Conservation (phyloP, 2,888 invertebrate genomes). For the Scrobipalpa atriplicella region DNA sequence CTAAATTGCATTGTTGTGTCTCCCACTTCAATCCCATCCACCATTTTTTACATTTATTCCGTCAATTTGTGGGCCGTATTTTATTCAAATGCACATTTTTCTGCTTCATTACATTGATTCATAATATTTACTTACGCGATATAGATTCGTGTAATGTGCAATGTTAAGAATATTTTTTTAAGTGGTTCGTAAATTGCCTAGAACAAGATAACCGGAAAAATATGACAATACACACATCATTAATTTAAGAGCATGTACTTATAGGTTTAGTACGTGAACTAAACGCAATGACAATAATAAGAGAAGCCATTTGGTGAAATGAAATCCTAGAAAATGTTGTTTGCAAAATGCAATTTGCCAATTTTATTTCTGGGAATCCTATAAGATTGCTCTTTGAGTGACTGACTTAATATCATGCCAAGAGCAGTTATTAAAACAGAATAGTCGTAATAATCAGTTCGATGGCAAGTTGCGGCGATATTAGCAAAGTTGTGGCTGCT, state of each 20-base stretch:
- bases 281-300: too few species aligned
- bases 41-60: slow-evolving; percentile 21
- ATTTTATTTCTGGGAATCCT: too few species aligned
- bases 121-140: neutral
- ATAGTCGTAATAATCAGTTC: neutral
- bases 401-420: too few species aligned
- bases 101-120: neutral
- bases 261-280: too few species aligned
- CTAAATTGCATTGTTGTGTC: slow-evolving; percentile 63
- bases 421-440: neutral
- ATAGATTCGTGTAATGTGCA: neutral
- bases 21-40: slow-evolving; percentile 23
- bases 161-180: neutral
- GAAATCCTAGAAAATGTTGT: too few species aligned
- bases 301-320: too few species aligned
- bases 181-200: neutral
- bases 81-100: slow-evolving; percentile 21
- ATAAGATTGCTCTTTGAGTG: too few species aligned
- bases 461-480: slow-evolving; percentile 26
- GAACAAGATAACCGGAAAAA: neutral
- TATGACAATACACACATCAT: too few species aligned
- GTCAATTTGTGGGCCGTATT: slow-evolving; percentile 13
- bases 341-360: too few species aligned
- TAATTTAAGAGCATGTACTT: too few species aligned
- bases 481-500: slow-evolving; percentile 50